Evolutionary conservation across 2,797 vertebrate genomes (phyloP), one percentile per base, ranked within the genome.

Genomic region (Hafferia zeledoni): DNA sequence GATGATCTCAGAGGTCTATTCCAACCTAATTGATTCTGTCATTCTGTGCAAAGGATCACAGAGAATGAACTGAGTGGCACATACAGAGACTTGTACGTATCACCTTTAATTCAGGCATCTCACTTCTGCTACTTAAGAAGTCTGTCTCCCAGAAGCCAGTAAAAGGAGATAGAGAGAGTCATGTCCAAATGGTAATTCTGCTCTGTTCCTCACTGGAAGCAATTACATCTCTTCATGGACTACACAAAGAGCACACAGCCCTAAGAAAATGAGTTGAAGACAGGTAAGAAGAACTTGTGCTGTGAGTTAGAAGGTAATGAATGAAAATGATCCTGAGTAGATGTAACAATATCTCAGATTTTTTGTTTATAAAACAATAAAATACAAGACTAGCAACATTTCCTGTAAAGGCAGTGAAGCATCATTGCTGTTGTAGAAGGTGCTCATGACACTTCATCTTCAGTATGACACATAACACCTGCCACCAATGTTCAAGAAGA

Each of bases 401-500:
- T 82, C 6, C 25, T 77, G 12, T 57, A 82, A 46, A 69, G 22
- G 35, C 24, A 49, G 20, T 14, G 27, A 75, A 74, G 11, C 57
- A 67, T 37, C 39, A 56, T 17, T 41, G 31, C 28, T 52, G 6
- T 25, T 83, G 16, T 35, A 77, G 44, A 83, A 74, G 47, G 22
- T 28, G 28, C 17, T 80, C 1, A 0, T 10, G 43, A 50, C n/a
- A 27, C 16, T 15, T 72, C 6, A 10, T 53, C 11, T 53, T 85
- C 2, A 1, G 37, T 64, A 39, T 0, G 1, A 80, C 15, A 49
- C 3, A 22, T 56, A 68, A 52, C 0, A 0, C 44, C 60, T 74
- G 17, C 19, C 49, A 70, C 19, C 49, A 80, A 1, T 41, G 23
- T 17, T 71, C 65, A 57, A 81, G 37, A 55, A 74, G 18, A 90